Evolutionary conservation across 1,140 invertebrate genomes (phyloP).

Genomic region (Lepidurus packardi): DNA sequence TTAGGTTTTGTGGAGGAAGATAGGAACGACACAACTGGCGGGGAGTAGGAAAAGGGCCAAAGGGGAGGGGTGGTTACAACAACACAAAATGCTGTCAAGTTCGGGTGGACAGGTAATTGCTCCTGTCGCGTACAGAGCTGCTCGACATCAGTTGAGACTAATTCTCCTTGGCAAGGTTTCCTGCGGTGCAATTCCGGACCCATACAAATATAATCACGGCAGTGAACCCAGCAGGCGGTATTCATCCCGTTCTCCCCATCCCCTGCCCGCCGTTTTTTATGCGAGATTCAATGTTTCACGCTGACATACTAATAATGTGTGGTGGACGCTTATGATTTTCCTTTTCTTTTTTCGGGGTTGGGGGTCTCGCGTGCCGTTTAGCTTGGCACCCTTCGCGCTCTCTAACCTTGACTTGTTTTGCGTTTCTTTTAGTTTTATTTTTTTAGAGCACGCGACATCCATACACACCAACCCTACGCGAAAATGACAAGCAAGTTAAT

Average conservation of each 20-base stretch:
- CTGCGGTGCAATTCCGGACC: slow-evolving; percentile 17
- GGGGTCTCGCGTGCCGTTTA: no score
- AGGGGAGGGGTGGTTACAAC: slow-evolving; percentile 2
- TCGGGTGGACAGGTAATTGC: slow-evolving; percentile 20
- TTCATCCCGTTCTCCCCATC: not conserved
- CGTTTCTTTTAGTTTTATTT: not conserved
- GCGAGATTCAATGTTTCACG: slow-evolving; percentile 11
- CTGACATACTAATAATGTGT: slow-evolving; percentile 11
- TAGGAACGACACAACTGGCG: not conserved
- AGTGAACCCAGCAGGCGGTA: slow-evolving; percentile 20
- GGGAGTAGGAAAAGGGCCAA: not conserved
- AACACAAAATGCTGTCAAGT: slow-evolving; percentile 19
- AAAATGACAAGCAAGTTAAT: slow-evolving; percentile 32
- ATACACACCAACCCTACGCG: slow-evolving; percentile 17
- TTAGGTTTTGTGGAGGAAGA: not conserved
- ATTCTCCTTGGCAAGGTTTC: slow-evolving; percentile 21
- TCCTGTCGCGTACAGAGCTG: slow-evolving; percentile 20
- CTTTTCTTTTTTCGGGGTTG: not conserved
- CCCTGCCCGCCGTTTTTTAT: not conserved
- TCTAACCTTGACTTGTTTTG: not conserved
- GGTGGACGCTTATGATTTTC: not conserved
- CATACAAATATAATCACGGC: slow-evolving; percentile 22
- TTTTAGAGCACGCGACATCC: slow-evolving; percentile 22
- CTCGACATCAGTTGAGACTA: slow-evolving; percentile 21
- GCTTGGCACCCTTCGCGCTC: not conserved